phyloP scores from a whole-genome alignment of 2,113 vertebrate species.

The Centropus bengalensis region DNA sequence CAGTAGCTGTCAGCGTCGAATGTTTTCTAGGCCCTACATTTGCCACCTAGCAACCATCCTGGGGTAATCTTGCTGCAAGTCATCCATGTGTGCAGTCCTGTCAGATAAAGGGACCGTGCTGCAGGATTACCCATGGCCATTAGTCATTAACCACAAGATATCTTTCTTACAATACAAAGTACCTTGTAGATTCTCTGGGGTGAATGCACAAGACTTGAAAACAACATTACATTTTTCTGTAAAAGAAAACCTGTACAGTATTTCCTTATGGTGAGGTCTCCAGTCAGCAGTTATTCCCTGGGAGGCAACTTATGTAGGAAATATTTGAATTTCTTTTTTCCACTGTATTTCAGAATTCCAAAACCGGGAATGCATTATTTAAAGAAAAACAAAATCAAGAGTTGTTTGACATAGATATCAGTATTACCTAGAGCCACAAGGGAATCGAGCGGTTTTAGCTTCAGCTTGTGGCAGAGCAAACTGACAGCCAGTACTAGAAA shows the following conservation, averaged over 20 bases:
- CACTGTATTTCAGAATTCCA: neutral
- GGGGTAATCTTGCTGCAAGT: neutral
- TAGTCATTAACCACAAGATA: neutral
- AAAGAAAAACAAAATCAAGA: neutral
- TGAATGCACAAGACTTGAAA: neutral
- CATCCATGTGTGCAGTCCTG: neutral
- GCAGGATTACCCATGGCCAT: neutral
- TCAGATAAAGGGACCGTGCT: neutral
- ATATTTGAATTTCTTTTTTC: neutral
- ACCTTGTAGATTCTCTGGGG: neutral
- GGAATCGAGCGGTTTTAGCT: neutral
- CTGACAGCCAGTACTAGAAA: neutral
- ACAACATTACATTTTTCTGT: neutral
- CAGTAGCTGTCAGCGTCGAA: slow-evolving; percentile 21
- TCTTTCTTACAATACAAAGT: neutral
- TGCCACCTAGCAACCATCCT: neutral
- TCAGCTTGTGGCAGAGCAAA: neutral
- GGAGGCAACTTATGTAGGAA: neutral
- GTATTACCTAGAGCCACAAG: neutral
- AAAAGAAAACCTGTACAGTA: neutral
- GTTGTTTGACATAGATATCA: neutral
- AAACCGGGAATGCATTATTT: neutral
- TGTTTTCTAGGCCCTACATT: neutral
- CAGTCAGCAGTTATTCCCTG: neutral
- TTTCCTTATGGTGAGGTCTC: neutral